Conservation (phyloP, 1,140 invertebrate species). For the Venustaconcha ellipsiformis region DNA sequence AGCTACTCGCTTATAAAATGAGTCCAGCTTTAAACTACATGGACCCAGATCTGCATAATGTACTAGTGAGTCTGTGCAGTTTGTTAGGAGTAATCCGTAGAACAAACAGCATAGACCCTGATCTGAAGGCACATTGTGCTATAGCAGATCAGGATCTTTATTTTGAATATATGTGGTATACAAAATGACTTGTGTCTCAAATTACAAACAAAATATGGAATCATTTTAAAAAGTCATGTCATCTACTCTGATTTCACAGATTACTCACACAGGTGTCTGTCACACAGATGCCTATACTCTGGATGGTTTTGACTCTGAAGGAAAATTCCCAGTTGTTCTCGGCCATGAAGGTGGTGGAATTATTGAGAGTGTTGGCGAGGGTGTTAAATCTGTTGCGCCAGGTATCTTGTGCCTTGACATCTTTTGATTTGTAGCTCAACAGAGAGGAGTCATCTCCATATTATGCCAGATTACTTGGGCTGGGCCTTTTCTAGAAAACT, state of each 20-base stretch:
- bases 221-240: background rate
- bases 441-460: background rate
- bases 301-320: constrained; percentile 93
- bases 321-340: constrained; percentile 91
- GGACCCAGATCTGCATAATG: too few species aligned
- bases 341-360: constrained; percentile 84
- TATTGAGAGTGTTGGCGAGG: constrained; percentile 95
- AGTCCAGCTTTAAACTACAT: too few species aligned
- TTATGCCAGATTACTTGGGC: background rate
- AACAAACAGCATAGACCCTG: too few species aligned
- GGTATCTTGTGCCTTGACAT: constrained; percentile 70
- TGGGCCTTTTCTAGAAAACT: background rate
- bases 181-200: too few species aligned
- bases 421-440: too few species aligned
- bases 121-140: too few species aligned
- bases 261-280: constrained; percentile 91
- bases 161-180: too few species aligned
- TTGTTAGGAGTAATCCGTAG: too few species aligned
- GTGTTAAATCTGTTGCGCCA: constrained; percentile 87
- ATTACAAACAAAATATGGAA: too few species aligned
- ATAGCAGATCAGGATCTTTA: too few species aligned
- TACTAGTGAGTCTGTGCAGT: too few species aligned
- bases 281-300: constrained; percentile 98
- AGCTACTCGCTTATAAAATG: too few species aligned
- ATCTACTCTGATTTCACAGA: constrained; percentile 72